Evolutionary conservation across 2,797 vertebrate species (phyloP), one percentile per base, ranked within the genome.

Genomic region (Leptodactylus fallax): DNA sequence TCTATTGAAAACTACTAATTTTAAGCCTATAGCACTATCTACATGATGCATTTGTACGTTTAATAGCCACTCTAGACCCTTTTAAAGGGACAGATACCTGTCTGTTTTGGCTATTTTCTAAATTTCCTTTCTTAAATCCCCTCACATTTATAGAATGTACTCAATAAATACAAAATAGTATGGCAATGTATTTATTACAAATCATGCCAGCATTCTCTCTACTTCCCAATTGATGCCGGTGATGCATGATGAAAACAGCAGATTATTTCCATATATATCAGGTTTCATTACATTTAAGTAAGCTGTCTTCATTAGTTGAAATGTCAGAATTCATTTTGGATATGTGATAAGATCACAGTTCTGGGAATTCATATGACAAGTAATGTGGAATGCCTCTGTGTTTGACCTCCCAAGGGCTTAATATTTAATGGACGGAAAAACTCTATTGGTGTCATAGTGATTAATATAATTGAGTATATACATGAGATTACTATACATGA

Each of bases 201-300:
- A 7, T 9, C 8, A 51, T 16, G 12, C 45, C 60, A 11, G 17
- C 2, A n/a, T 77, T 67, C 21, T 56, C 21, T 17, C 27, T n/a
- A 7, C 56, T 60, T 45, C 25, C 71, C 77, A 25, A 7, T 47
- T 17, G 79, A 19, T 23, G 45, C 12, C 71, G 81, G 67, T 76
- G 45, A 65, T 78, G 47, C 36, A 76, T 65, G 61, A 87, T 83
- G 47, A 87, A 87, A 81, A 77, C 60, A 27, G 71, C 86, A 67
- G 25, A 63, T 36, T 25, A 87, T 87, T 87, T 87, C 79, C 86
- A 83, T 87, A 77, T 81, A 83, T 87, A 87, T 87, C 81, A 83
- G 19, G 11, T 82, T 77, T 77, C 69, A 65, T 87, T 77, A 87
- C 25, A 45, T 81, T 69, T 69, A 80, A 86, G 77, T 67, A 81